These are phyloP conservation scores for Lepus timidus DNA, from an alignment of 2,113 vertebrate species.

Conservation along the genomic window DNA sequence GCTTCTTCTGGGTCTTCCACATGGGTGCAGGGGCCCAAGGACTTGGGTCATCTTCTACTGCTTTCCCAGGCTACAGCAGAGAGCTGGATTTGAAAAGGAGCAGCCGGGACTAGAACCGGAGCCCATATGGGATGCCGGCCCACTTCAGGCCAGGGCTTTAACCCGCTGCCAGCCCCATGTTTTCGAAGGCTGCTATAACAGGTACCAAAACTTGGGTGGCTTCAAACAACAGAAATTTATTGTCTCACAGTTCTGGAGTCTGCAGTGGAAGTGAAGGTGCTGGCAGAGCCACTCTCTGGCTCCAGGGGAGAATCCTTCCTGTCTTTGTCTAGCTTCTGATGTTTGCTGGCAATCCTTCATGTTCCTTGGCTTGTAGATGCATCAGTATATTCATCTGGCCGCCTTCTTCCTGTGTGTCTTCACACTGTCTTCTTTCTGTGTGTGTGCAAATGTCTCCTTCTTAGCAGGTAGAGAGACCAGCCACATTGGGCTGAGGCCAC, in stretches of 20 bases:
- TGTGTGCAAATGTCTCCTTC: neutral
- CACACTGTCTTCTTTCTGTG: neutral
- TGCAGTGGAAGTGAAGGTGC: neutral
- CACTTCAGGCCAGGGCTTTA: too few relatives aligned
- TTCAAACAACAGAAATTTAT: neutral
- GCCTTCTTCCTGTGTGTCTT: neutral
- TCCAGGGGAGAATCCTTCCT: neutral
- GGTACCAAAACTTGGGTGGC: neutral
- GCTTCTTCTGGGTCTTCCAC: too few relatives aligned
- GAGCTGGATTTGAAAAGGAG: too few relatives aligned
- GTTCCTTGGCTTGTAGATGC: neutral
- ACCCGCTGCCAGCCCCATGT: neutral
- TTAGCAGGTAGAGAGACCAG: neutral
- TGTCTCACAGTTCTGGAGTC: neutral
- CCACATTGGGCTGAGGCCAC: neutral
- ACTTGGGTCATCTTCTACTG: too few relatives aligned
- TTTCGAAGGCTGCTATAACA: neutral
- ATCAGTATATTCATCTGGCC: neutral
- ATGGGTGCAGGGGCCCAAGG: too few relatives aligned
- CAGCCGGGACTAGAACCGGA: too few relatives aligned
- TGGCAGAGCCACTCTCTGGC: accelerated
- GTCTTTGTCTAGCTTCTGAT: neutral
- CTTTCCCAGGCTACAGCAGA: too few relatives aligned
- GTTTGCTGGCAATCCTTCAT: neutral
- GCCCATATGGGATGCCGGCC: too few relatives aligned